These are phyloP conservation scores for Digitonthophagus gazella DNA, from an alignment of 2,888 invertebrate genomes.

Conservation along the genomic window DNA sequence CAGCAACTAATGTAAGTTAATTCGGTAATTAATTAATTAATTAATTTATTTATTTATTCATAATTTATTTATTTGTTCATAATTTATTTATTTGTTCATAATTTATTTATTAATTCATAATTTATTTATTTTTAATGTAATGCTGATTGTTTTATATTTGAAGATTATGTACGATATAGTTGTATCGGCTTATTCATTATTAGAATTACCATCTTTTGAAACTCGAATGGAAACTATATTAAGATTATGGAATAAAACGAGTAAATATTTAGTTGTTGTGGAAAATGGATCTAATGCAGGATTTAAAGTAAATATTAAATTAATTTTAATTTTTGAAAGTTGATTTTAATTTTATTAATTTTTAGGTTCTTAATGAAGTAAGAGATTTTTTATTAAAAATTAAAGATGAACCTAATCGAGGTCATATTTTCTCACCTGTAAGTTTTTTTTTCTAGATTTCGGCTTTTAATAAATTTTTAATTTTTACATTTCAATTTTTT, in stretches of 20 bases:
- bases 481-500: slow-evolving; percentile 38
- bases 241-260: slow-evolving; percentile 84
- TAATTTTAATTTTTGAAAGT: slow-evolving; percentile 12
- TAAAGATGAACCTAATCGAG: slow-evolving; percentile 47
- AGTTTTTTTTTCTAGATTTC: slow-evolving; percentile 43
- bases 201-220: slow-evolving; percentile 71
- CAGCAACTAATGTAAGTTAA: slow-evolving; percentile 57
- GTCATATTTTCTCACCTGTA: slow-evolving; percentile 76
- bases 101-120: too few species aligned
- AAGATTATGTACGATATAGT: slow-evolving; percentile 77
- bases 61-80: too few species aligned
- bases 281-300: slow-evolving; percentile 84
- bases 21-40: too few species aligned
- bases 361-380: slow-evolving; percentile 72
- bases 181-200: slow-evolving; percentile 73
- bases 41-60: too few species aligned
- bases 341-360: slow-evolving; percentile 3
- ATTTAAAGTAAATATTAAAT: slow-evolving; percentile 60
- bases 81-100: too few species aligned
- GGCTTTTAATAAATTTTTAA: not conserved
- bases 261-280: slow-evolving; percentile 75
- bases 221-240: slow-evolving; percentile 67
- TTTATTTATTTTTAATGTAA: not conserved
- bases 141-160: slow-evolving; percentile 33
- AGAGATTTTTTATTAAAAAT: slow-evolving; percentile 73